Conservation (phyloP, 2,888 invertebrate species). For the Oxytorus armatus region DNA sequence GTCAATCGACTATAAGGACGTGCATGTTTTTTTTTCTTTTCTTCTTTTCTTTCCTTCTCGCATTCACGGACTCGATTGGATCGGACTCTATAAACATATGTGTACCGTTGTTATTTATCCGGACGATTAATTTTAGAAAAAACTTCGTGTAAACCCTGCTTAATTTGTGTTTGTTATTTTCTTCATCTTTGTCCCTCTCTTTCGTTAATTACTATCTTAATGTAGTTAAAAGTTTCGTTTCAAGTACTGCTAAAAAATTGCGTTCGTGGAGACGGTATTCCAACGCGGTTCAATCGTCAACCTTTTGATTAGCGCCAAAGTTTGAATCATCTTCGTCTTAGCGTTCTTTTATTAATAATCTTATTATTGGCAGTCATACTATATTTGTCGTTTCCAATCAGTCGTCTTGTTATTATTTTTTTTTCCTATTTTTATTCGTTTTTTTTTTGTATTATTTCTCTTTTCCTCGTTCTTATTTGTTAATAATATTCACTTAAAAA, state of each 20-base stretch:
- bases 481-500: slow-evolving; percentile 33
- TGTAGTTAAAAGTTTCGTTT: slow-evolving; percentile 33
- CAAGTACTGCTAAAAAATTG: slow-evolving; percentile 37
- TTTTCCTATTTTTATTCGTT: slow-evolving; percentile 47
- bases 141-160: slow-evolving; percentile 75
- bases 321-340: slow-evolving; percentile 27
- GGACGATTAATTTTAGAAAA: slow-evolving; percentile 69
- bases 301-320: slow-evolving; percentile 46
- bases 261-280: slow-evolving; percentile 51
- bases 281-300: slow-evolving; percentile 49
- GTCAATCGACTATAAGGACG: slow-evolving; percentile 11
- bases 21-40: slow-evolving; percentile 46
- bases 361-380: slow-evolving; percentile 77
- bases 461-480: slow-evolving; percentile 20
- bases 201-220: slow-evolving; percentile 41
- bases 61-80: slow-evolving; percentile 65
- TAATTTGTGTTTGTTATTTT: slow-evolving; percentile 70
- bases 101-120: slow-evolving; percentile 63
- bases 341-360: slow-evolving; percentile 58
- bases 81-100: slow-evolving; percentile 59
- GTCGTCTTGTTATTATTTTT: slow-evolving; percentile 71
- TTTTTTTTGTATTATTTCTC: slow-evolving; percentile 11
- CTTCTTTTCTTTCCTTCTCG: slow-evolving; percentile 50
- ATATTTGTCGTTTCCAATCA: slow-evolving; percentile 76
- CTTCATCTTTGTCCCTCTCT: slow-evolving; percentile 57